A percentile compares a stretch with the other conserved stretches of the same genome.
Evolutionary conservation across 2,888 invertebrate genomes (phyloP).

Genomic region (Acanthopleura granulata): DNA sequence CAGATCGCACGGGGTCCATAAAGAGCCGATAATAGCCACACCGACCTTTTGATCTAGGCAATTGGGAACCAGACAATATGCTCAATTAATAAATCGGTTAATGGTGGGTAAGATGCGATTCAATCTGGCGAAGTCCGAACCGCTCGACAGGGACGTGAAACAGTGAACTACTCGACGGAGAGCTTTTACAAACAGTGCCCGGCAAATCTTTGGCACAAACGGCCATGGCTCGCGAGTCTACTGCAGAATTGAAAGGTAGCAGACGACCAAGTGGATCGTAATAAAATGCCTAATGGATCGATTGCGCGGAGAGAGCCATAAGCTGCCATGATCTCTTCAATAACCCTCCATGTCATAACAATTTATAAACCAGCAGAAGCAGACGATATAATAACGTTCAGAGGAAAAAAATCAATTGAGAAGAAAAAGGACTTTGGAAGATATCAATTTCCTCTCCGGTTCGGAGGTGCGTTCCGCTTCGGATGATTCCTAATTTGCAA

Average conservation of each 20-base stretch:
- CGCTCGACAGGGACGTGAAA: too few relatives aligned
- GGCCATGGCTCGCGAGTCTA: background rate
- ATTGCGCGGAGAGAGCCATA: background rate
- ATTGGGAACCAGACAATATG: background rate
- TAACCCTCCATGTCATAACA: slow-evolving; percentile 18
- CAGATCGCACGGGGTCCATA: background rate
- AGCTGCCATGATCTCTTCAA: slow-evolving; percentile 17
- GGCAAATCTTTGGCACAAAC: background rate
- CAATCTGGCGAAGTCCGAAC: background rate
- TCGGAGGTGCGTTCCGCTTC: background rate
- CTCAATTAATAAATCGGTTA: slow-evolving; percentile 16
- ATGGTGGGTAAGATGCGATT: background rate
- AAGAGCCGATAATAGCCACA: slow-evolving; percentile 12
- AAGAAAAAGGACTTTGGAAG: slow-evolving; percentile 12
- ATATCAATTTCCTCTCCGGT: slow-evolving; percentile 18
- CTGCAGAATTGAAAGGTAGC: background rate
- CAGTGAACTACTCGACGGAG: too few relatives aligned
- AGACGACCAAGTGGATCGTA: slow-evolving; percentile 14
- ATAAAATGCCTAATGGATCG: slow-evolving; percentile 14
- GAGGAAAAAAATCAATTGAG: slow-evolving; percentile 5
- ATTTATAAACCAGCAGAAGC: slow-evolving; percentile 15
- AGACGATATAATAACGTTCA: slow-evolving; percentile 16
- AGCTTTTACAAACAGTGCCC: too few relatives aligned
- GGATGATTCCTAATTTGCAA: slow-evolving; percentile 4
- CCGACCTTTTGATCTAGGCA: slow-evolving; percentile 12